Percentiles rank a stretch among this genome's conserved stretches.
phyloP scores from a whole-genome alignment of 2,113 vertebrate genomes.

The Macroglossus sobrinus region DNA sequence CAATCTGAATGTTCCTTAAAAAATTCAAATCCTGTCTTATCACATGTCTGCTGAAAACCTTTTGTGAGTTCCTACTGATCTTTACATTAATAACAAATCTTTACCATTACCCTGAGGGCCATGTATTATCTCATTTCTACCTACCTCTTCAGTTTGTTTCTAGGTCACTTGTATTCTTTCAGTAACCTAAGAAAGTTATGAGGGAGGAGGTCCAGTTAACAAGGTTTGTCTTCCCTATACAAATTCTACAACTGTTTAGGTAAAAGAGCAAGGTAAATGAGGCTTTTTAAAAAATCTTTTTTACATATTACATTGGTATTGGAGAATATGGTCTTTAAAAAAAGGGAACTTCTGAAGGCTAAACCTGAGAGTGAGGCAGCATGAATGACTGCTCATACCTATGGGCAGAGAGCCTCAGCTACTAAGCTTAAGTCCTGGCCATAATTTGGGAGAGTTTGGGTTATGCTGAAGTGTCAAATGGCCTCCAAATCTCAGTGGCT shows the following conservation, averaged over 20 bases:
- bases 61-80: background rate
- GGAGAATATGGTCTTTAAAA: background rate
- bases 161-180: background rate
- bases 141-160: background rate
- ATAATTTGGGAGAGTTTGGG: background rate
- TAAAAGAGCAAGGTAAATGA: constrained; percentile 18
- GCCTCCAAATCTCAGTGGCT: background rate
- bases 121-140: background rate
- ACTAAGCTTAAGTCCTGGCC: background rate
- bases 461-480: background rate
- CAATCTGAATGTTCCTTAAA: background rate
- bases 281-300: background rate
- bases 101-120: background rate
- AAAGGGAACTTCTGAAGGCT: background rate
- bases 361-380: background rate
- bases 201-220: background rate
- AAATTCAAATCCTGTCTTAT: background rate
- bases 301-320: background rate
- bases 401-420: background rate
- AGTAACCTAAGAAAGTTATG: background rate
- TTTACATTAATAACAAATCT: background rate
- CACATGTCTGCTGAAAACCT: background rate
- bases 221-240: background rate
- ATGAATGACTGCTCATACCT: background rate
- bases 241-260: background rate